phyloP scores from a whole-genome alignment of 2,113 vertebrate genomes.

The Natator depressus region DNA sequence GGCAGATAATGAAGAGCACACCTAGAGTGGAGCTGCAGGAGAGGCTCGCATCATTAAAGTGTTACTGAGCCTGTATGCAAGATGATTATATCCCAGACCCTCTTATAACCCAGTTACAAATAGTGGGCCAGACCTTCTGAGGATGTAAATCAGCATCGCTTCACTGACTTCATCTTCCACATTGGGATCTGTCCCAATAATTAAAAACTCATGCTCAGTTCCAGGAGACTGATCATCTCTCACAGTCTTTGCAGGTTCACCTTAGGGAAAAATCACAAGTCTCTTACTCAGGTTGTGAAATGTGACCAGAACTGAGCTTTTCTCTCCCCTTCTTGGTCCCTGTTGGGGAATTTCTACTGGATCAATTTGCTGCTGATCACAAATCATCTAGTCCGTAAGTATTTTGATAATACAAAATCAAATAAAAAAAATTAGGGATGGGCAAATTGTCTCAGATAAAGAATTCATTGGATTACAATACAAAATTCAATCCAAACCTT shows the following conservation, averaged over 20 bases:
- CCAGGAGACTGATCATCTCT: not conserved
- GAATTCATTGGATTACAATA: not conserved
- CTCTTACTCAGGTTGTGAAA: constrained; percentile 23
- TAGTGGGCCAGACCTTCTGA: not conserved
- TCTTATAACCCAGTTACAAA: not conserved
- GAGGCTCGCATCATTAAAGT: not conserved
- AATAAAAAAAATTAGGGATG: not conserved
- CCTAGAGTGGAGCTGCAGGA: not conserved
- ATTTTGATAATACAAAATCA: constrained; percentile 10
- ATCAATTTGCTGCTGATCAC: not conserved
- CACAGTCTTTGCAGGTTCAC: not conserved
- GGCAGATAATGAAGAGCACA: not conserved
- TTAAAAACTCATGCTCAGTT: not conserved
- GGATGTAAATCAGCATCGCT: not conserved
- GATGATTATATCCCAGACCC: not conserved
- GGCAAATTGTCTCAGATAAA: not conserved
- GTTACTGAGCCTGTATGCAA: not conserved
- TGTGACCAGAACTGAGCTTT: not conserved
- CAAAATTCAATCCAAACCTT: not conserved
- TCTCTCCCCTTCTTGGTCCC: not conserved
- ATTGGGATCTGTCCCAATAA: not conserved
- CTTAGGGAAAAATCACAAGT: fast-evolving
- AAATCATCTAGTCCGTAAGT: not conserved
- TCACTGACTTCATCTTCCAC: fast-evolving
- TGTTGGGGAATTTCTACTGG: not conserved